Conservation (phyloP, 2,113 vertebrate genomes). For the Paedocypris sp. region DNA sequence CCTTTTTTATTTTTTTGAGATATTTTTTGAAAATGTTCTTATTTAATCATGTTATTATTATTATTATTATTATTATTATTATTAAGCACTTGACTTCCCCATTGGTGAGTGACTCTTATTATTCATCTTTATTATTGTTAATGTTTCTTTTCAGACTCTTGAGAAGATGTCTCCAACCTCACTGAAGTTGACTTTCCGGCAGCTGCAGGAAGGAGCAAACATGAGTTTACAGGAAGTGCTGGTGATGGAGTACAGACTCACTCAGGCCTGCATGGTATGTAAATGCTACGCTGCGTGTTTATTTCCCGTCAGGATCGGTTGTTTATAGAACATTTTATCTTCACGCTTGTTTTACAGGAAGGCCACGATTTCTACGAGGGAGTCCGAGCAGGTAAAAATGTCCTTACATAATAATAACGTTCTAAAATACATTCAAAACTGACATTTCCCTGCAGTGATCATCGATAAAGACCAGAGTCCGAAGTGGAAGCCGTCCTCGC, state of each 20-base stretch:
- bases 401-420: background rate
- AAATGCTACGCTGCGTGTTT: background rate
- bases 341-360: slow-evolving; percentile 61
- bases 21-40: too few species aligned
- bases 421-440: too few species aligned
- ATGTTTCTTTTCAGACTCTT: slow-evolving; percentile 58
- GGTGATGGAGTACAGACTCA: slow-evolving; percentile 84
- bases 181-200: slow-evolving; percentile 78
- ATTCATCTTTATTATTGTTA: background rate
- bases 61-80: background rate
- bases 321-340: too few species aligned
- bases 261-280: slow-evolving; percentile 84
- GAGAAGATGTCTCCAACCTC: slow-evolving; percentile 89
- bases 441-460: slow-evolving; percentile 60
- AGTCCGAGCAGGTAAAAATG: slow-evolving; percentile 76
- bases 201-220: slow-evolving; percentile 69
- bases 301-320: too few species aligned
- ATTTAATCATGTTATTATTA: too few species aligned
- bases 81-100: background rate
- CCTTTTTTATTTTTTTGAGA: too few species aligned
- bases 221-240: slow-evolving; percentile 78
- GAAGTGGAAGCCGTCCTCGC: slow-evolving; percentile 73
- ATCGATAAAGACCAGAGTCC: slow-evolving; percentile 84
- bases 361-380: slow-evolving; percentile 88
- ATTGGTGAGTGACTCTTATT: background rate